Evolutionary conservation across 2,888 invertebrate species (phyloP).

Genomic region (Callyntrura guangdongensis): DNA sequence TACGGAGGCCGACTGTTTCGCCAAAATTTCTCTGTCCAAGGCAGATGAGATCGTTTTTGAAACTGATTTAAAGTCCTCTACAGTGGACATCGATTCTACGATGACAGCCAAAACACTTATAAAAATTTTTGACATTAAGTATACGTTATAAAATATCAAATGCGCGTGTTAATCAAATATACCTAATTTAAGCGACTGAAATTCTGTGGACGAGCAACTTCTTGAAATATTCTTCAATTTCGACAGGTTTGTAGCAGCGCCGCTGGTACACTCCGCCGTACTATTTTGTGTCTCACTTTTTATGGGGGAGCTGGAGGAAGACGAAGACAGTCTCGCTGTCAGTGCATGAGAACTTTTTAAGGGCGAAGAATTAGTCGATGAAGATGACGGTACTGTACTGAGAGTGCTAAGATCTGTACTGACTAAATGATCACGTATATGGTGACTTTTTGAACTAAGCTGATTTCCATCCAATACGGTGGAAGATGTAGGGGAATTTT

Average conservation of each 20-base stretch:
- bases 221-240: constrained; percentile 68
- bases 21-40: constrained; percentile 76
- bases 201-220: constrained; percentile 80
- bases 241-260: constrained; percentile 46
- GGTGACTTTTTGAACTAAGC: constrained; percentile 26
- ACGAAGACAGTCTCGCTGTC: constrained; percentile 53
- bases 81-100: constrained; percentile 81
- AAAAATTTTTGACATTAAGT: too few species aligned
- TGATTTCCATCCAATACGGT: constrained; percentile 45
- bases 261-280: constrained; percentile 28
- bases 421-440: constrained; percentile 1
- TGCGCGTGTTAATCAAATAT: neutral
- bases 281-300: constrained; percentile 59
- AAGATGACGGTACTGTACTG: constrained; percentile 7
- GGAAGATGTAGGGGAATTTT: neutral
- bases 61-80: constrained; percentile 81
- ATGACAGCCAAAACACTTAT: neutral
- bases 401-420: neutral
- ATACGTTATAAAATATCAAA: neutral
- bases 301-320: constrained; percentile 61
- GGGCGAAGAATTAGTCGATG: constrained; percentile 68
- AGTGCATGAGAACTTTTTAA: constrained; percentile 59
- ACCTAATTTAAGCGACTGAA: constrained; percentile 83
- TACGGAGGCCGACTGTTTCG: constrained; percentile 80
- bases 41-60: constrained; percentile 82